phyloP scores from a whole-genome alignment of 2,797 vertebrate species.

The Platalea minor region DNA sequence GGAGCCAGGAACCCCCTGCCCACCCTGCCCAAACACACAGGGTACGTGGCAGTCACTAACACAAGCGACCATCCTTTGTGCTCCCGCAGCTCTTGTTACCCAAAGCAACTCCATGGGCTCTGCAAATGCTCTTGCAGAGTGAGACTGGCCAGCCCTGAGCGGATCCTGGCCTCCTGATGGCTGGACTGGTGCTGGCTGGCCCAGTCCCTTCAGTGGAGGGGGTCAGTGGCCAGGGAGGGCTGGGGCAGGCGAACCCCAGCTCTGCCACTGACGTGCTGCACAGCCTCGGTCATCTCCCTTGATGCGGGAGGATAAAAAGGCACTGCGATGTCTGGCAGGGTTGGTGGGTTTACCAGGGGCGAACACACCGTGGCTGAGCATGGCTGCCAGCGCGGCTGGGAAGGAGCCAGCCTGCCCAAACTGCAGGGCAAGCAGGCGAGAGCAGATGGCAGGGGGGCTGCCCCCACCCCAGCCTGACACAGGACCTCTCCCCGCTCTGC shows the following conservation, averaged over 20 bases:
- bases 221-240: not conserved
- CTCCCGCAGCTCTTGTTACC: not conserved
- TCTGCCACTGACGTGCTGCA: not conserved
- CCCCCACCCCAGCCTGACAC: accelerated
- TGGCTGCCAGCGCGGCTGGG: accelerated
- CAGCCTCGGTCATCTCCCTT: not conserved
- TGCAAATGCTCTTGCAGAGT: not conserved
- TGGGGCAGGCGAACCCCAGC: accelerated
- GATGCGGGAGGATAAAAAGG: not conserved
- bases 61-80: not conserved
- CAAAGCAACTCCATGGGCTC: not conserved
- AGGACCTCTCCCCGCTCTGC: not conserved
- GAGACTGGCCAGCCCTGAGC: not conserved
- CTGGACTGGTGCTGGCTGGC: accelerated
- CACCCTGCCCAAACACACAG: not conserved
- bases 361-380: not conserved
- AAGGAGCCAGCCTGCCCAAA: not conserved
- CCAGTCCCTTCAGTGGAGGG: not conserved
- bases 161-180: not conserved
- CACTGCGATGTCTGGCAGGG: accelerated
- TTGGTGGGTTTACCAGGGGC: not conserved
- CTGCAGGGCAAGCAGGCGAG: not conserved
- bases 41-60: not conserved
- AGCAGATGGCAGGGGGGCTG: accelerated
- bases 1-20: not conserved